Base-by-base conservation (phyloP, 1,140 invertebrate species). In the Eufriesea mexicana region DNA sequence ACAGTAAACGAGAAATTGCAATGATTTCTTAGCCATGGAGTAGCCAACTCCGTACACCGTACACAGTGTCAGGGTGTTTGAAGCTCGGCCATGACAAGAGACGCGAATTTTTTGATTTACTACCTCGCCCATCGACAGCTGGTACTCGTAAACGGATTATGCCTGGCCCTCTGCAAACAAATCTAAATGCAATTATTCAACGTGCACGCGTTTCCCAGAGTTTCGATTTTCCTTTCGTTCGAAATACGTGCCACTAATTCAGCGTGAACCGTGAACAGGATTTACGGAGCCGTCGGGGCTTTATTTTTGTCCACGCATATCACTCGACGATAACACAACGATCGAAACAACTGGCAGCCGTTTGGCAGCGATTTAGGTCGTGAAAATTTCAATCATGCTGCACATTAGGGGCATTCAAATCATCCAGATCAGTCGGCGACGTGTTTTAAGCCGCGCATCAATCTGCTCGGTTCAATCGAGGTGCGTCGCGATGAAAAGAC, bases 401-500 rank as follows among this genome's bases (percentile, higher is more conserved):
- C 79, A 49, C 84, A 88, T 84, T 79, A 78, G 64, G 59, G 68
- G 77, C 80, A 84, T 78, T 77, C 86, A 62, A 90, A 89, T 91
- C 83, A 90, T 90, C 87, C 90, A 78, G 87, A 92, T 92, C 83
- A 86, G 78, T 91, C 86, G 90, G 78, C 74, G 80, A 74, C 86
- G 90, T 89, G 89, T 90, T 91, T 90, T 87, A 89, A 87, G 86
- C 73, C 85, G 83, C 81, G 88, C 89, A 91, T 92, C 91, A 90
- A 92, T 92, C 90, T 87, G 89, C 86, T 84, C 78, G 86, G 79
- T 79, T 84, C 85, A 75, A 85, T 72, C 85, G 86, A 82, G 88
- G 79, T n/a, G 89, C 85, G 91, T 89, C 85, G 89, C 86, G 90
- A 89, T 88, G 91, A 91, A 92, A 92, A 91, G 91, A 92, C 91